Base-by-base conservation (phyloP, 2,113 vertebrate species). In the Athene cunicularia region DNA sequence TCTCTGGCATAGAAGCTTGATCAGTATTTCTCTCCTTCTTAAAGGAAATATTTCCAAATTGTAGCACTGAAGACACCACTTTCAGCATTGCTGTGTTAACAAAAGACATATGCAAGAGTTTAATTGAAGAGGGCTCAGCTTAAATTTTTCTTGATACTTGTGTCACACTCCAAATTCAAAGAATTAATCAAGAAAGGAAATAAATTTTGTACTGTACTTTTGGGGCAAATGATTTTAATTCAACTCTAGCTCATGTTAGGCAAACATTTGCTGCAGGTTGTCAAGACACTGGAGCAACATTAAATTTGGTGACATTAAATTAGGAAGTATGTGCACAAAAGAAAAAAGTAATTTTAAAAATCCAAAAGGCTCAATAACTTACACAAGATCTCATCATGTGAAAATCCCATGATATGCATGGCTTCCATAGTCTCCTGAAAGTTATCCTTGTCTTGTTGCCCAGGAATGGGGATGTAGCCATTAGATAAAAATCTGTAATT, bases 401-500 rank as follows among this genome's bases (percentile, higher is more conserved):
- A 98, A 97, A 99, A 99, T 76, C 99, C 99, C 99, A 99, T 99
- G 91, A 99, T 99, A 88, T 99, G 99, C 99, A 99, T 99, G 45
- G 99, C 99, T 83, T 99, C 99, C 99, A 99, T 99, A 3, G 99
- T 99, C 96, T 99, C 99, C 97, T 99, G 99, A 72, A 99, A 99
- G 96, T 99, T 99, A 62, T 99, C 99, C 93, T 99, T 99, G 98
- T 99, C 99, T 94, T 99, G 99, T 41, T 99, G 99, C 19, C 99
- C 99, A 37, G 99, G 99, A 94, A 99, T 99, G 60, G 99, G 98
- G 91, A 99, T 98, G 96, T 99, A 99, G 68, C 99, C 99, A 22
- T 99, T 99, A 64, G 99, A 99, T 87, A 99, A 97, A 98, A 99
- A 99, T 62, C 99, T 98, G 98, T 99, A 99, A 97, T 98, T 99